These are phyloP conservation scores for Tetrao urogallus DNA, from an alignment of 2,113 vertebrate genomes.

Conservation along the genomic window DNA sequence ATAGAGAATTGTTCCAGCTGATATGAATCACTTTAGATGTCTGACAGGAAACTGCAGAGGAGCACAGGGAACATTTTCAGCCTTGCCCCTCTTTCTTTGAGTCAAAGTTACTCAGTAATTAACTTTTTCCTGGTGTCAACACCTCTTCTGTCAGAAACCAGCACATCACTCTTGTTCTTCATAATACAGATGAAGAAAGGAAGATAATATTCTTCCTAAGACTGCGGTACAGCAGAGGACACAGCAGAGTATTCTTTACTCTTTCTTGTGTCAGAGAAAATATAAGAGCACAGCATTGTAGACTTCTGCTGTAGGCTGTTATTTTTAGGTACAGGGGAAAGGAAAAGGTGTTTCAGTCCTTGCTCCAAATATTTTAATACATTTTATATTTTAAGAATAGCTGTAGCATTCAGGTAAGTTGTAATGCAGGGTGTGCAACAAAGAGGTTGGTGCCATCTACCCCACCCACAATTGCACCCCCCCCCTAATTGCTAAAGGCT, in stretches of 20 bases:
- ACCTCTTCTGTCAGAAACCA: not conserved
- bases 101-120: not conserved
- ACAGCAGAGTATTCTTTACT: not conserved
- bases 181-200: not conserved
- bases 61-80: not conserved
- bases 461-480: not conserved
- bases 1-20: not conserved
- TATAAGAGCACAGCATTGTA: not conserved
- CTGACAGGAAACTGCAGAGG: not conserved
- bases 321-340: not conserved
- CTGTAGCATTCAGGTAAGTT: not conserved
- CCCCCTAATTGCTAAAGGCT: not conserved
- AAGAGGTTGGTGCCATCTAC: not conserved
- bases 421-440: not conserved
- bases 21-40: not conserved
- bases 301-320: not conserved
- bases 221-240: not conserved
- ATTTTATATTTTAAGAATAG: not conserved
- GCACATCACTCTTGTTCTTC: not conserved
- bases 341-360: not conserved
- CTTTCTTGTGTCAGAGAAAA: not conserved
- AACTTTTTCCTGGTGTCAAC: not conserved
- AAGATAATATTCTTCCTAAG: not conserved
- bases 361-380: not conserved
- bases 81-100: not conserved